These are phyloP conservation scores for Hyles lineata DNA, from an alignment of 2,888 invertebrate genomes.

Conservation along the genomic window DNA sequence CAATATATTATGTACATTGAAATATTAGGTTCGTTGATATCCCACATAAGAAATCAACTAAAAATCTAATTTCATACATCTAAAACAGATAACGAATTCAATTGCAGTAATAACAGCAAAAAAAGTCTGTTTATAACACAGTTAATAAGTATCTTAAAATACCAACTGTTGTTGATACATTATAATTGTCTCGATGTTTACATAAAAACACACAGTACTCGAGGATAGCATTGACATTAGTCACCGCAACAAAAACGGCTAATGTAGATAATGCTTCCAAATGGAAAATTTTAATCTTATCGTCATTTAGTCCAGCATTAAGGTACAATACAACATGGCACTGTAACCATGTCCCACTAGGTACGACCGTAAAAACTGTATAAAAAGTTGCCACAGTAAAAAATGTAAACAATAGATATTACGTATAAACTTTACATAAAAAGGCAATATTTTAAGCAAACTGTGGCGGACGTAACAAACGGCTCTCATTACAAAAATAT, in stretches of 20 bases:
- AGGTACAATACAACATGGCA: not conserved
- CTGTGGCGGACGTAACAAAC: conserved; percentile 37
- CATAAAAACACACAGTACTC: not conserved
- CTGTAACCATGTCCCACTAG: conserved; percentile 6
- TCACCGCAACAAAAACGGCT: not conserved
- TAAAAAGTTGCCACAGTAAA: conserved; percentile 23
- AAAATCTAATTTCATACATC: no score
- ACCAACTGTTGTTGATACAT: no score
- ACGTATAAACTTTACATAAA: conserved; percentile 26
- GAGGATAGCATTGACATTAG: no score
- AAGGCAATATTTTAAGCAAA: conserved; percentile 27
- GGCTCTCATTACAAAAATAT: conserved; percentile 51
- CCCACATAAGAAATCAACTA: no score
- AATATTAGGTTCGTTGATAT: no score
- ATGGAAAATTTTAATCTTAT: no score
- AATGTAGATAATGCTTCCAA: not conserved
- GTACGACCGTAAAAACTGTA: not conserved
- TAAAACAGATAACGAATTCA: no score
- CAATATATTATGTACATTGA: no score
- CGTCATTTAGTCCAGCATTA: not conserved
- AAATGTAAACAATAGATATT: conserved; percentile 27
- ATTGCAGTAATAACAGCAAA: no score
- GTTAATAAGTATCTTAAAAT: no score
- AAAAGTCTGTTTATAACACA: no score
- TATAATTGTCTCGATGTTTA: not conserved